Percentiles rank a stretch among this genome's conserved stretches.
phyloP scores from a whole-genome alignment of 2,113 vertebrate genomes.

The Lethenteron camtschaticum region DNA sequence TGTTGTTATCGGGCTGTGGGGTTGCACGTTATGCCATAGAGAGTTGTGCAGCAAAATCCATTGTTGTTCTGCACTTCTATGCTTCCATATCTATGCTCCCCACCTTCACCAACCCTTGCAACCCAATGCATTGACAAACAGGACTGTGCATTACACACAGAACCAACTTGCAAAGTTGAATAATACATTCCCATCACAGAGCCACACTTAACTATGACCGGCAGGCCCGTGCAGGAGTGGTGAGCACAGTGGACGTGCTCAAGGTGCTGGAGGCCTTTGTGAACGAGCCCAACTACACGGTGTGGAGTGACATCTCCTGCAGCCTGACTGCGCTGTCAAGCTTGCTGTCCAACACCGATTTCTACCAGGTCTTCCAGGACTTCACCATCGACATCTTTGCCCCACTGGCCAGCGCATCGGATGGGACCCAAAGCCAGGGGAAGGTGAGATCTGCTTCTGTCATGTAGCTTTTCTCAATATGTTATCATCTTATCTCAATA shows the following conservation, averaged over 20 bases:
- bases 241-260: constrained; percentile 86
- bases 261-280: constrained; percentile 97
- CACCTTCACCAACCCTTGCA: too few relatives aligned
- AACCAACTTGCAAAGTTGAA: too few relatives aligned
- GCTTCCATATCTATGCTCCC: too few relatives aligned
- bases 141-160: too few relatives aligned
- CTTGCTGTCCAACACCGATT: constrained; percentile 84
- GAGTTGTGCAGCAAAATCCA: too few relatives aligned
- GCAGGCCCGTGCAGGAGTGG: constrained; percentile 86
- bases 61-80: too few relatives aligned
- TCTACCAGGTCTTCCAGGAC: constrained; percentile 77
- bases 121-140: too few relatives aligned
- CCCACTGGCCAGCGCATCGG: constrained; percentile 73
- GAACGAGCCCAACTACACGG: constrained; percentile 94
- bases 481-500: not conserved
- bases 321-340: constrained; percentile 82
- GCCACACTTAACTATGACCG: not conserved
- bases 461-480: not conserved
- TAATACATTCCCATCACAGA: too few relatives aligned
- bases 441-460: constrained; percentile 32
- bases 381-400: constrained; percentile 82
- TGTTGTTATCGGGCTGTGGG: too few relatives aligned
- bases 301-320: constrained; percentile 97
- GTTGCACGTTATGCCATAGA: too few relatives aligned
- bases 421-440: constrained; percentile 77